Conservation (phyloP, 2,888 invertebrate species). For the Oxytorus armatus region DNA sequence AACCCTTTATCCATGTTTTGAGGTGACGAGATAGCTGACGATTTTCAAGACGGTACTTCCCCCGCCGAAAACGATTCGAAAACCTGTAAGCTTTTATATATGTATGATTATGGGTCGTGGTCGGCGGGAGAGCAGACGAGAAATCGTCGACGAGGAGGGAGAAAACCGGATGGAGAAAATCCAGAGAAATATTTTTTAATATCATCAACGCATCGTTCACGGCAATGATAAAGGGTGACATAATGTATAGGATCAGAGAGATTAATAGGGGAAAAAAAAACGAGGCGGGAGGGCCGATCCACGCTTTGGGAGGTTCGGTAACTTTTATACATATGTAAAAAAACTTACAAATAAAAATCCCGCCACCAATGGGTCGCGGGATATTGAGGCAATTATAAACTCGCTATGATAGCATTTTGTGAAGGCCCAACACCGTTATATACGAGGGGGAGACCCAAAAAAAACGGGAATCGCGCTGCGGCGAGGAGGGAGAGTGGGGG, state of each 20-base stretch:
- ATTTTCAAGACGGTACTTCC: slow-evolving; percentile 26
- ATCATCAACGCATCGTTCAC: slow-evolving; percentile 55
- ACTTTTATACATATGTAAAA: neutral
- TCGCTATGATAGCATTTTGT: neutral
- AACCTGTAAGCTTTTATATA: neutral
- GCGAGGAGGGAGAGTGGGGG: too few species aligned
- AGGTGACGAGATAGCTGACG: slow-evolving; percentile 36
- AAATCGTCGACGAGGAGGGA: neutral
- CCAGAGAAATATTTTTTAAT: slow-evolving; percentile 55
- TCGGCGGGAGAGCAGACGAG: neutral
- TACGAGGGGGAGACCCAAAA: too few species aligned
- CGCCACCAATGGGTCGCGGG: slow-evolving; percentile 14
- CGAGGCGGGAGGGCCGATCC: slow-evolving; percentile 47
- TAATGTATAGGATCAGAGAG: slow-evolving; percentile 56
- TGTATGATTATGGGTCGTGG: neutral
- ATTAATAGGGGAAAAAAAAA: slow-evolving; percentile 31
- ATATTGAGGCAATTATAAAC: neutral
- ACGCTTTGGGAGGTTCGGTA: slow-evolving; percentile 39
- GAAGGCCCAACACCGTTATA: too few species aligned
- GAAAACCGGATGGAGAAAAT: slow-evolving; percentile 43
- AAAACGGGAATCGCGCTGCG: too few species aligned
- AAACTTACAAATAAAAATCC: slow-evolving; percentile 5
- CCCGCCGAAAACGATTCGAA: slow-evolving; percentile 11
- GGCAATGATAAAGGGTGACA: slow-evolving; percentile 53
- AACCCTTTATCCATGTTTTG: slow-evolving; percentile 14